Base-by-base conservation (phyloP, 2,888 invertebrate genomes). In the Dynastes tityus region DNA sequence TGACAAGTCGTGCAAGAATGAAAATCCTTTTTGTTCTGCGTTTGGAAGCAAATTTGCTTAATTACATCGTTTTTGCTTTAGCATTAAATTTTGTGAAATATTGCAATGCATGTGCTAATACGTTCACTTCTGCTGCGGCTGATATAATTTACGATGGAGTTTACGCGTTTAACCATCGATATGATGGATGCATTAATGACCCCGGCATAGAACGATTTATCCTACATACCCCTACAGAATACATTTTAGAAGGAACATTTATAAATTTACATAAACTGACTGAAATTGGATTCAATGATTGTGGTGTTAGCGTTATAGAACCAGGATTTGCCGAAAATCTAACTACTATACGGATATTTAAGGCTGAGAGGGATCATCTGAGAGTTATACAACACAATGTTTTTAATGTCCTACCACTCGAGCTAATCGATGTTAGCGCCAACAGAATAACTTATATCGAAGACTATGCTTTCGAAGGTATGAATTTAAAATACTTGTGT, bases 391-490 rank as follows among this genome's bases (percentile, higher is more conserved):
- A 73, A 37, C 6, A 49, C 27, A 49, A 58, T 11, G 40, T 73
- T 9, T 74, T 74, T 61, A 61, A 74, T 27, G 45, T 6, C 1
- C 61, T 61, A 45, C 37, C 55, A 0, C 22, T 74, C 6, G 27
- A 61, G 4, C 2, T 40, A 22, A 16, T 74, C 13, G 73, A 74
- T 27, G 37, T 74, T 1, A 61, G 29, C 27, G 29, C 49, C 16
- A 74, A 74, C 45, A 16, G 29, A 9, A 74, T 74, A 74, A 13
- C 0, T 45, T 29, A 74, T n/a, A 74, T 74, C 40, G 40, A 32
- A 4, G 73, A 73, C 16, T 58, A 40, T 16, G 58, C 73, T 73
- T 73, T 73, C 27, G 37, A 55, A 11, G 13, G 16, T 2, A 61
- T 73, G 73, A 0, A 58, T 22, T 40, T 73, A 3, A 58, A 16